Conservation (phyloP, 2,888 invertebrate species). For the Atrina japonica region DNA sequence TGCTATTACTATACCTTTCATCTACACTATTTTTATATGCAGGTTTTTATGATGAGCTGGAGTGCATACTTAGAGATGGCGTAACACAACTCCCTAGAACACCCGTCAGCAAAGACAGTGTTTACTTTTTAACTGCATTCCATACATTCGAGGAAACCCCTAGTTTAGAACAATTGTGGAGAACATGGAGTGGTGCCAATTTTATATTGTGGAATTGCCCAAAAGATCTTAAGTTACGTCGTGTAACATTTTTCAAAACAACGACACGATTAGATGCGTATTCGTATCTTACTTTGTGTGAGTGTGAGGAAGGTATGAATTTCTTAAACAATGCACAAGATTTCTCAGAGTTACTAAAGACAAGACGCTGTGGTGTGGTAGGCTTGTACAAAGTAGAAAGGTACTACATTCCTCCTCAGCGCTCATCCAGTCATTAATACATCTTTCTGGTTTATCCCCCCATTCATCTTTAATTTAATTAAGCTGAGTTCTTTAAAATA, state of each 20-base stretch:
- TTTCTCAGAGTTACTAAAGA: constrained; percentile 68
- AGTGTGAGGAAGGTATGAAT: constrained; percentile 70
- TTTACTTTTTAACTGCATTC: constrained; percentile 71
- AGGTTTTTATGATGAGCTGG: constrained; percentile 64
- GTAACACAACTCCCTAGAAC: constrained; percentile 68
- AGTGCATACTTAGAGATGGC: constrained; percentile 56
- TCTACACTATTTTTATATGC: too few species aligned
- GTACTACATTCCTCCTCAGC: constrained; percentile 57
- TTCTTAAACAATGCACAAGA: constrained; percentile 63
- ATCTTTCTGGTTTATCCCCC: too few species aligned
- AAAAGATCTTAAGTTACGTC: constrained; percentile 65
- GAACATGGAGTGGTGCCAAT: constrained; percentile 74
- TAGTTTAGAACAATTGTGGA: constrained; percentile 69
- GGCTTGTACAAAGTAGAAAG: constrained; percentile 69
- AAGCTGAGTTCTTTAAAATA: too few species aligned
- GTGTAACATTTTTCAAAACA: constrained; percentile 70
- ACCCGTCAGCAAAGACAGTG: constrained; percentile 70
- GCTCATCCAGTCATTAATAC: not conserved
- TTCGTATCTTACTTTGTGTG: constrained; percentile 69
- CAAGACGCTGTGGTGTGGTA: constrained; percentile 69
- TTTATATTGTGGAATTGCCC: constrained; percentile 72
- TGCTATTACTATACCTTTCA: too few species aligned
- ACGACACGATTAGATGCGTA: constrained; percentile 56
- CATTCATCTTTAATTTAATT: too few species aligned
- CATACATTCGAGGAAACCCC: constrained; percentile 64